Evolutionary conservation across 2,888 invertebrate species (phyloP), one percentile per base, ranked within the genome.

Genomic region (Leptinotarsa peninsularis): DNA sequence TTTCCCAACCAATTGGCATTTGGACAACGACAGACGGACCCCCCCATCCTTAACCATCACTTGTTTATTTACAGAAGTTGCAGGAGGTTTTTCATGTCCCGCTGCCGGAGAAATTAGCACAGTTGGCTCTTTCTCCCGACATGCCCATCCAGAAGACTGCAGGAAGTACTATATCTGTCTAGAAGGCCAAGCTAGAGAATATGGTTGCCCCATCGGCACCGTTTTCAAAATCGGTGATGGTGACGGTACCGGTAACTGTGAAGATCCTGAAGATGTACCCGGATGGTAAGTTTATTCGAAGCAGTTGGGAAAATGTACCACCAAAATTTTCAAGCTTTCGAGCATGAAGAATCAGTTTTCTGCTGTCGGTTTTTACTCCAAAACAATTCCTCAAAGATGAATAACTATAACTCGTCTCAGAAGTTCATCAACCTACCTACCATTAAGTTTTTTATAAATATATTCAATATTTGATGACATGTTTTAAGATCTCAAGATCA

Each of bases 121-220:
- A 86, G 92, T 94, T 80, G 97, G 96, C 78, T 94, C 96, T 79
- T 98, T 97, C 93, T 96, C 96, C 83, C 93, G 97, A 87, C 97
- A 97, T 89, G 96, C 97, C 76, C 97, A 98, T 89, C 97, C 97
- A 54, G 96, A 96, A 82, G 96, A 96, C 89, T 96, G 96, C 92
- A 94, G 97, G 86, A 97, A 97, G 88, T 98, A 97, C 90, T 98
- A 96, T 91, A 96, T 97, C 89, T 98, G 97, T 88, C 89, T 97
- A 80, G 97, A 97, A 89, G 95, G 95, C 93, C 94, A 93, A 76
- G 95, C 97, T 80, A 93, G 97, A 82, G 97, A 97, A 89, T 97
- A 97, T 89, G 97, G 97, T 81, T 98, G 97, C 91, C 97, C 97
- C 85, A 96, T 98, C 87, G 97, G 97, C 74, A 97, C 97, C 74